Evolutionary conservation across 2,113 vertebrate species (phyloP).

Genomic region (Lichenostomus cassidix): DNA sequence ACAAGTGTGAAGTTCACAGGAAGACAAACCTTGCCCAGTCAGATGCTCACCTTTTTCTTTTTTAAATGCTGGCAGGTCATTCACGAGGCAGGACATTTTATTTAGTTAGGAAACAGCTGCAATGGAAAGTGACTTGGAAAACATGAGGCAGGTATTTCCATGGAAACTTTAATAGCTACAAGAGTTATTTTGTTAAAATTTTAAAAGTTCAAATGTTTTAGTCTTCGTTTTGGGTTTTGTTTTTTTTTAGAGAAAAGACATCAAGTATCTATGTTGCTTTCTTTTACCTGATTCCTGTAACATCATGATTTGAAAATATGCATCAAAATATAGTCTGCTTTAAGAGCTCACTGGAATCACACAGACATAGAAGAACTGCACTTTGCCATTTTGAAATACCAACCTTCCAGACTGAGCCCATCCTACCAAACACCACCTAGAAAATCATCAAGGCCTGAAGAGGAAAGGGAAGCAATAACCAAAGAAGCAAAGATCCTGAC

Average conservation of each 20-base stretch:
- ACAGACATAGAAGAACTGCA: neutral
- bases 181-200: neutral
- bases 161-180: neutral
- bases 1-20: neutral
- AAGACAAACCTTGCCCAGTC: neutral
- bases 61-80: neutral
- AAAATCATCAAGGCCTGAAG: neutral
- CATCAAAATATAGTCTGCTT: neutral
- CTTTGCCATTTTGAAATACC: neutral
- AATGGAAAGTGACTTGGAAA: constrained; percentile 7
- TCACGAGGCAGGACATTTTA: neutral
- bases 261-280: neutral
- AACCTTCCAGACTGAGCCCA: neutral
- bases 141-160: neutral
- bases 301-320: neutral
- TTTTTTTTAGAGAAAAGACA: neutral
- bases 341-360: neutral
- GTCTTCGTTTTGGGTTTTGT: neutral
- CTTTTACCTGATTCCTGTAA: neutral
- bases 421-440: neutral
- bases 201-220: neutral
- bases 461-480: neutral
- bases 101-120: neutral
- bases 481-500: rapidly evolving
- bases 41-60: neutral